Evolutionary conservation across 1,140 invertebrate genomes (phyloP).

Genomic region (Pogonus chalceus): DNA sequence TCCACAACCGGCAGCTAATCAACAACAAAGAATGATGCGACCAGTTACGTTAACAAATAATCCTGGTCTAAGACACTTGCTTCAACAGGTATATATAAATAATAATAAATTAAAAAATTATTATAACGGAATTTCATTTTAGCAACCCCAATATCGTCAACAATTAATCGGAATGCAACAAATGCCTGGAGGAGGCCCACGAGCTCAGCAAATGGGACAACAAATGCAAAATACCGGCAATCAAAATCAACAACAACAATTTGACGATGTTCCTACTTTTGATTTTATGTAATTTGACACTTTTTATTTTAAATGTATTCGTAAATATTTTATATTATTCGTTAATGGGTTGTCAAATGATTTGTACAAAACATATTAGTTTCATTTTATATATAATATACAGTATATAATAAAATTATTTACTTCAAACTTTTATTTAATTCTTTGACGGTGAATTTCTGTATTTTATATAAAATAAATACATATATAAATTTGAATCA

Average conservation of each 20-base stretch:
- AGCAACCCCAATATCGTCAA: constrained; percentile 34
- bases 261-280: constrained; percentile 2
- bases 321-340: too few species aligned
- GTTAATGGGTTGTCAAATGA: too few species aligned
- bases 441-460: too few species aligned
- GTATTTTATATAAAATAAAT: too few species aligned
- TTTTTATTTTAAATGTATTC: too few species aligned
- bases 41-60: constrained; percentile 51
- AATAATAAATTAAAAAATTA: not conserved
- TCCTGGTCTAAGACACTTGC: constrained; percentile 55
- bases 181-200: constrained; percentile 26
- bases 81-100: constrained; percentile 47
- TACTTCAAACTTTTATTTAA: too few species aligned
- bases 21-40: constrained; percentile 47
- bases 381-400: too few species aligned
- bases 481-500: too few species aligned
- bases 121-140: constrained; percentile 11
- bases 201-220: constrained; percentile 29
- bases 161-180: constrained; percentile 33
- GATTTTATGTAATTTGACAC: too few species aligned
- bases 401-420: too few species aligned
- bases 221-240: constrained; percentile 24
- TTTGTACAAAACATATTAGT: too few species aligned
- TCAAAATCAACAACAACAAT: not conserved
- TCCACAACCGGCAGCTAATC: constrained; percentile 16